A percentile compares a stretch with the other conserved stretches of the same genome.
Evolutionary conservation across 2,797 vertebrate genomes (phyloP).

Genomic region (Gobio occitaniae): DNA sequence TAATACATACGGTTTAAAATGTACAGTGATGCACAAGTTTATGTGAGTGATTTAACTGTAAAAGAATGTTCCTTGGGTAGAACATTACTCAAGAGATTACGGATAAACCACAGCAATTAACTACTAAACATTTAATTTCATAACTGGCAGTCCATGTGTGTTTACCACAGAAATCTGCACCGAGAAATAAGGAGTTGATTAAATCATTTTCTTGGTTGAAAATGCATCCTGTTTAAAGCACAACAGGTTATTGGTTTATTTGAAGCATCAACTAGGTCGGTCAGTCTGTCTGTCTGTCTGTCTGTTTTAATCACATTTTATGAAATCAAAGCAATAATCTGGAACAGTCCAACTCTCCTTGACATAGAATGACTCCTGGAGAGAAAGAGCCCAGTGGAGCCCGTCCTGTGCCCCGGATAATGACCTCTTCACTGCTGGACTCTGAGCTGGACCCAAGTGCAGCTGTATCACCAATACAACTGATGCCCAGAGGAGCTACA

Average conservation of each 20-base stretch:
- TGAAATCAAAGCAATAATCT: constrained; percentile 11
- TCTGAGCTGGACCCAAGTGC: constrained; percentile 39
- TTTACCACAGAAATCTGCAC: neutral
- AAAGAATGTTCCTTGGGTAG: neutral
- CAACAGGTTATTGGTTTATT: neutral
- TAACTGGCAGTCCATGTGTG: no score
- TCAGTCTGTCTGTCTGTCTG: neutral
- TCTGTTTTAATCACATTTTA: neutral
- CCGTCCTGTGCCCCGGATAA: neutral
- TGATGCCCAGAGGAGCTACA: constrained; percentile 29
- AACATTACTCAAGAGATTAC: neutral
- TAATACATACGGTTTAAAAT: neutral
- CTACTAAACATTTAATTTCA: neutral
- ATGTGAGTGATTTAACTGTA: neutral
- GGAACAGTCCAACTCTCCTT: neutral
- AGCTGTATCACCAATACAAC: constrained; percentile 6
- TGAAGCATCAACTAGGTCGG: neutral
- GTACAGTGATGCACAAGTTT: neutral
- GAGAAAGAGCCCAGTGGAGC: neutral
- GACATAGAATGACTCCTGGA: constrained; percentile 10
- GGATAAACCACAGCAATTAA: neutral
- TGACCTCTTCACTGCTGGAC: constrained; percentile 52
- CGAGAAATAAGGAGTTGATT: neutral
- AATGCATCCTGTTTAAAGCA: neutral
- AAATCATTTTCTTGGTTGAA: neutral